These are phyloP conservation scores for Helicoverpa armigera DNA, from an alignment of 1,140 invertebrate species.

Conservation along the genomic window DNA sequence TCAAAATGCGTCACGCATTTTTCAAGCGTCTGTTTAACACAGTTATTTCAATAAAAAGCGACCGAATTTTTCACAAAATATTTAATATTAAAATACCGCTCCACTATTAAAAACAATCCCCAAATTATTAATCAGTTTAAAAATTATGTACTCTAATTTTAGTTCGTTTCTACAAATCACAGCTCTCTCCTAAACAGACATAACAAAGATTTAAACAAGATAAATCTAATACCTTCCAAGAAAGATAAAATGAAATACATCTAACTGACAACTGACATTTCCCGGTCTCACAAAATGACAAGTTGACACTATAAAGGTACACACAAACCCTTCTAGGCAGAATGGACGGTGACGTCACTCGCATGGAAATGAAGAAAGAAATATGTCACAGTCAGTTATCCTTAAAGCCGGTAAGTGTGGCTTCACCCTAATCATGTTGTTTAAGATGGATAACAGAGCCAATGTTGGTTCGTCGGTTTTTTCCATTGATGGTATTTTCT, in stretches of 20 bases:
- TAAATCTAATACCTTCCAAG: too few species aligned
- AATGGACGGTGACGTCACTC: background rate
- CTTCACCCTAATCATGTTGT: slow-evolving; percentile 38
- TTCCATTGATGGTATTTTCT: background rate
- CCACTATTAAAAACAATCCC: too few species aligned
- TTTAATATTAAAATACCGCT: too few species aligned
- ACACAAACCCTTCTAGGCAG: slow-evolving; percentile 21
- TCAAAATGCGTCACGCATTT: too few species aligned
- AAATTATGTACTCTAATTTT: too few species aligned
- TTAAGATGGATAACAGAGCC: slow-evolving; percentile 6
- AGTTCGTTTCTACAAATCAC: too few species aligned
- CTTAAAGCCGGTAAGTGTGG: slow-evolving; percentile 3
- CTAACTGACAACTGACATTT: slow-evolving; percentile 13
- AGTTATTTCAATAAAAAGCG: too few species aligned
- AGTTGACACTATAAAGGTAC: slow-evolving; percentile 36
- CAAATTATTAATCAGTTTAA: too few species aligned
- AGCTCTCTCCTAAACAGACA: too few species aligned
- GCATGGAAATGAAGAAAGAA: slow-evolving; percentile 46
- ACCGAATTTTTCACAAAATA: too few species aligned
- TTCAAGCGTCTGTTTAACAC: too few species aligned
- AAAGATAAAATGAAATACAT: background rate
- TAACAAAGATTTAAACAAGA: too few species aligned
- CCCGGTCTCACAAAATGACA: slow-evolving; percentile 19
- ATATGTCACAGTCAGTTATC: slow-evolving; percentile 31
- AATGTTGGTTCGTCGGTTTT: background rate